Evolutionary conservation across 2,888 invertebrate species (phyloP), one percentile per base, ranked within the genome.

Genomic region (Sympetrum striolatum): DNA sequence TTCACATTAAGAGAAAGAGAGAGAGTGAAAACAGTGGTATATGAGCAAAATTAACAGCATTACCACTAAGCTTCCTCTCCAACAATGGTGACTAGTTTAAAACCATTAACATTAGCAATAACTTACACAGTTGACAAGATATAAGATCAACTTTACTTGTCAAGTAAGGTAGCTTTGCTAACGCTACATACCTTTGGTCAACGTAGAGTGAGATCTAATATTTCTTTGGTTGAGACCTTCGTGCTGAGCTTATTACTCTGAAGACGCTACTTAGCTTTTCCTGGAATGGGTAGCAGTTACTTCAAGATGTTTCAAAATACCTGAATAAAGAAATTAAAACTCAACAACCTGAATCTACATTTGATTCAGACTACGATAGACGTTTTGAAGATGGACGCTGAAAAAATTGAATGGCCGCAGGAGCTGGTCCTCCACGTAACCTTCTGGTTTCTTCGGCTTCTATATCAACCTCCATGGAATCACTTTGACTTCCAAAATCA

Each of bases 361-460:
- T 22, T 58, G 58, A 53, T 31, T 73, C 22, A 39, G 86, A 60
- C 86, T 86, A 86, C 8, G 86, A 86, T n/a, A 86, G 86, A 37
- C 86, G 86, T 60, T 86, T 86, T 18, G 86, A 58, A 14, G 86
- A 86, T 22, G 86, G 86, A 22, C 86, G 86, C 86, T 86, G 86
- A 60, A 86, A 86, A 86, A 86, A 86, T 37, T 86, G 86, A 3
- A 86, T 86, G 64, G 86, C 86, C 8, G 86, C 86, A 18, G 86
- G 86, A 60, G 35, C 60, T 12, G 86, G 86, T 60, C 86, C 86
- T 60, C 86, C 86, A 58, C 86, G 31, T 37, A 86, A n/a, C 35
- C 86, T 58, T n/a, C 86, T 58, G 10, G 86, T 86, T 86, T 86
- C 86, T 64, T 86, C 86, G 22, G 53, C 86, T 60, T 86, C 86